Evolutionary conservation across 2,797 vertebrate genomes (phyloP).

Genomic region (Catamblyrhynchus diadema): DNA sequence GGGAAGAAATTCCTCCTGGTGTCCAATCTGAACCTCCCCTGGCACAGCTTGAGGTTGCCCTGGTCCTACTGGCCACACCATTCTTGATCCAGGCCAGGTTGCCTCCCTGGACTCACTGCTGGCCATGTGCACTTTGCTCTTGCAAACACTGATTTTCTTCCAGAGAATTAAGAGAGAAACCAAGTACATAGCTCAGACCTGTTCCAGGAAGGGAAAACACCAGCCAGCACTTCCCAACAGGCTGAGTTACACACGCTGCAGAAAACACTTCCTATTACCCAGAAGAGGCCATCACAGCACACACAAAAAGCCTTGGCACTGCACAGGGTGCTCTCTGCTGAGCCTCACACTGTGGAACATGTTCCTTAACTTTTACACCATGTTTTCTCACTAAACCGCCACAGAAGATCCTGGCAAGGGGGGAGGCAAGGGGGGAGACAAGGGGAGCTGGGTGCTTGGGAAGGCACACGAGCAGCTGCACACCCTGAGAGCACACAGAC

Average conservation of each 20-base stretch:
- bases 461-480: not conserved
- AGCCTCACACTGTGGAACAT: not conserved
- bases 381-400: not conserved
- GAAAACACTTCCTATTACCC: slow-evolving; percentile 27
- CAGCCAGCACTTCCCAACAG: not conserved
- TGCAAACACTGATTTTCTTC: not conserved
- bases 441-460: not conserved
- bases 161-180: slow-evolving; percentile 15
- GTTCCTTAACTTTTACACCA: not conserved
- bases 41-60: fast-evolving
- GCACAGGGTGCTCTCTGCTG: fast-evolving
- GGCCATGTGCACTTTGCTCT: not conserved
- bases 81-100: not conserved
- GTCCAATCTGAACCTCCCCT: not conserved
- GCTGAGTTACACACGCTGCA: not conserved
- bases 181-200: not conserved
- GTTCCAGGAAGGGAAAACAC: not conserved
- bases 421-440: not conserved
- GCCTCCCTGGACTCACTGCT: not conserved
- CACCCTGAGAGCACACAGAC: not conserved
- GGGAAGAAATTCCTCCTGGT: not conserved
- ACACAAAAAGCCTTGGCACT: not conserved
- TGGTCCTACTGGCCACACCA: not conserved
- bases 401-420: not conserved
- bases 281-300: not conserved